Evolutionary conservation across 2,113 vertebrate genomes (phyloP), one percentile per base, ranked within the genome.

Genomic region (Sturnira hondurensis): DNA sequence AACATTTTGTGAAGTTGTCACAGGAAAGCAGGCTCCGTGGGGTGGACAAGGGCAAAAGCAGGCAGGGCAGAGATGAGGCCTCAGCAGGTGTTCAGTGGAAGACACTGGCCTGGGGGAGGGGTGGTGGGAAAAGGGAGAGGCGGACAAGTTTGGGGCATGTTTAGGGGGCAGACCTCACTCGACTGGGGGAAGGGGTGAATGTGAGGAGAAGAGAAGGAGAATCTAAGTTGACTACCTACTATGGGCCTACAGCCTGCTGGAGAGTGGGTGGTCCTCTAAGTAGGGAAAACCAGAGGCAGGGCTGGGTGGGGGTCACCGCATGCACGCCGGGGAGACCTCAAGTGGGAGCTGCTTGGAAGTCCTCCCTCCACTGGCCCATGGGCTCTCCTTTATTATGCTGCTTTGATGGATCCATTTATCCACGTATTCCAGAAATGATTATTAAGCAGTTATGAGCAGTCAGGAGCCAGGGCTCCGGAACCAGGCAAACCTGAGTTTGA

Each of bases 51-150:
- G 78, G 54, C 13, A 47, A 63, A 45, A 93, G 19, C 14, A 38
- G 20, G 33, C 5, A 65, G 24, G 65, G 26, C 28, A 22, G 2
- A 43, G 28, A n/a, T 0, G 10, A 71, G 38, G 61, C 10, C 61
- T 68, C n/a, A 9, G 8, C 0, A 16, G 41, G 38, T 11, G 1
- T 83, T 43, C 41, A 54, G 73, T 5, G 38, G 70, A 88, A 84
- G 56, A 41, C 0, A 2, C 28, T 50, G 12, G 17, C 16, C 33
- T 63, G 12, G 31, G 24, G 5, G 54, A 47, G 7, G 41, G 0
- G 1, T 4, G 26, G 52, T 16, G 4, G 22, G 20, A 28, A 47
- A 1, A 16, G 14, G 33, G 54, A 54, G 73, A 92, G 56, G 33
- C 2, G 24, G 52, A 22, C 19, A 78, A 41, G n/a, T 73, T 9